Conservation (phyloP, 2,888 invertebrate genomes). For the Neria commutata region DNA sequence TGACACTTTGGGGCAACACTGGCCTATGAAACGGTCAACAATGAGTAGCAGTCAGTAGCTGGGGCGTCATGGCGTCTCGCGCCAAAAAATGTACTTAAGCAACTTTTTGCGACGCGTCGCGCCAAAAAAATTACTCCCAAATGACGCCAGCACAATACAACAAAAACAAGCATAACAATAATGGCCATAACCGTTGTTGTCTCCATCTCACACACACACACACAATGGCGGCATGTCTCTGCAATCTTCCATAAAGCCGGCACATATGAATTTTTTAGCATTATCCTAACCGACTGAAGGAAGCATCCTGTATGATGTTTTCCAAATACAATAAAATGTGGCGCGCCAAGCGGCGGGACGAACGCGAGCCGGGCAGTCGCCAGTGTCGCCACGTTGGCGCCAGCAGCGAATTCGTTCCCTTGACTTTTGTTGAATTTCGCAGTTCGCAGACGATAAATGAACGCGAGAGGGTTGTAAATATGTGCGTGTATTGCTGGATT, state of each 20-base stretch:
- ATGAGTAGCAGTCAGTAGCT: too few species aligned
- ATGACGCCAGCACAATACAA: background rate
- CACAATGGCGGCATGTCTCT: too few species aligned
- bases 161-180: too few species aligned
- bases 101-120: too few species aligned
- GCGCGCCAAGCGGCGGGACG: background rate
- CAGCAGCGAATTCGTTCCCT: constrained; percentile 31
- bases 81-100: constrained; percentile 48
- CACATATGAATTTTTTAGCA: constrained; percentile 11
- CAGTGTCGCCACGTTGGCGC: constrained; percentile 48
- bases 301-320: background rate
- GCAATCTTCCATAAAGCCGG: background rate
- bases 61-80: constrained; percentile 47
- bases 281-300: background rate
- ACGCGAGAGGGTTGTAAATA: constrained; percentile 28
- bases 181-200: too few species aligned
- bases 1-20: too few species aligned
- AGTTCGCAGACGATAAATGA: too few species aligned
- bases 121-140: background rate
- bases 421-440: constrained; percentile 26
- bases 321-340: background rate
- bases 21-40: too few species aligned
- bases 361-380: constrained; percentile 26
- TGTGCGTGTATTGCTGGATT: constrained; percentile 43
- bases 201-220: too few species aligned